These are phyloP conservation scores for Cheilosia scutellata DNA, from an alignment of 2,888 invertebrate species.

Conservation along the genomic window DNA sequence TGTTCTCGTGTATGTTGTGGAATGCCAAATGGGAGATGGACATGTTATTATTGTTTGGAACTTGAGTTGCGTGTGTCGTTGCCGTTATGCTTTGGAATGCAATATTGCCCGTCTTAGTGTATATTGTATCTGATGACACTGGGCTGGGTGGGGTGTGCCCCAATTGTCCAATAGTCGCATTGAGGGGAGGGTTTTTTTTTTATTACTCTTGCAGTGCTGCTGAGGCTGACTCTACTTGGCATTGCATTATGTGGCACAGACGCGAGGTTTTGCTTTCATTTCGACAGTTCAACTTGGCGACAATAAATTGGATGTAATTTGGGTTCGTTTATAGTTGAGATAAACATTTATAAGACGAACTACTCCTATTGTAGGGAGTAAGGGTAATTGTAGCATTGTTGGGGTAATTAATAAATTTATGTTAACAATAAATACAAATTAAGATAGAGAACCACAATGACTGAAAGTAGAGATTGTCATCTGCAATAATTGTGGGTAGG, in stretches of 20 bases:
- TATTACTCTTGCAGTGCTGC: not conserved
- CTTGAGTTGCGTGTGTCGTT: constrained; percentile 16
- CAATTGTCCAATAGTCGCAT: constrained; percentile 7
- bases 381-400: not conserved
- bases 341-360: constrained; percentile 1
- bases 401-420: not conserved
- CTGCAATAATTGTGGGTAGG: not conserved
- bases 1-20: not conserved
- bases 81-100: constrained; percentile 38
- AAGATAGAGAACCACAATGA: not conserved
- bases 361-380: not conserved
- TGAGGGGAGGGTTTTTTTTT: not conserved
- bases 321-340: constrained; percentile 23
- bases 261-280: constrained; percentile 14
- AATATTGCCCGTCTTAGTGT: constrained; percentile 30
- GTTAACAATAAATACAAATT: not conserved
- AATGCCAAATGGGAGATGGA: constrained; percentile 18
- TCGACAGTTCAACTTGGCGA: constrained; percentile 9
- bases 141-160: constrained; percentile 34
- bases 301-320: constrained; percentile 28
- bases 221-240: constrained; percentile 21
- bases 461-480: not conserved
- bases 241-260: constrained; percentile 14
- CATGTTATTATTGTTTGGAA: not conserved
- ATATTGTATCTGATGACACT: constrained; percentile 33